Evolutionary conservation across 64 coral and sea anemone species (phyloP).

Genomic region (Montipora efflorescens): DNA sequence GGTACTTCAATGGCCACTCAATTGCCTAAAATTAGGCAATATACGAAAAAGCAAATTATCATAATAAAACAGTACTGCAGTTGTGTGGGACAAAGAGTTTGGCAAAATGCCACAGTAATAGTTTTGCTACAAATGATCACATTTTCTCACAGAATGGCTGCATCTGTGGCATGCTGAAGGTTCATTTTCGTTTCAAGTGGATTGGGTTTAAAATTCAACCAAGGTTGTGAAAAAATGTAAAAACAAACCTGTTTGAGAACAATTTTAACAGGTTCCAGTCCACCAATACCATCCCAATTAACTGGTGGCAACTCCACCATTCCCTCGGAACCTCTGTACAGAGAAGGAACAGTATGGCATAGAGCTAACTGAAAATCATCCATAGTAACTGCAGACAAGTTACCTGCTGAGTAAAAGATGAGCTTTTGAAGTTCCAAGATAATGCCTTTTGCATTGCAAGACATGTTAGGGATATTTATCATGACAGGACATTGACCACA

Average conservation of each 20-base stretch:
- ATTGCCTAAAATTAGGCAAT: constrained; percentile 66
- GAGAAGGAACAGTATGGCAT: constrained; percentile 94
- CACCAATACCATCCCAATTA: constrained; percentile 87
- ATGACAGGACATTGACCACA: too few relatives aligned
- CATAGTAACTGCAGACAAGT: constrained; percentile 34
- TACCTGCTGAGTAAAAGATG: background rate
- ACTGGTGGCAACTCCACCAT: constrained; percentile 64
- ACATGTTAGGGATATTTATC: too few relatives aligned
- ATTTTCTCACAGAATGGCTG: too few relatives aligned
- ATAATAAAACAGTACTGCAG: too few relatives aligned
- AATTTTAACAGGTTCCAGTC: constrained; percentile 86
- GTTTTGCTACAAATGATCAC: too few relatives aligned
- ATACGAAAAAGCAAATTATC: too few relatives aligned
- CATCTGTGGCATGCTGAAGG: too few relatives aligned
- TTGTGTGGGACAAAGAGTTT: too few relatives aligned
- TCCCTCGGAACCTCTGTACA: constrained; percentile 88
- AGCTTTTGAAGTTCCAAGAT: background rate
- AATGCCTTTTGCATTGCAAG: too few relatives aligned
- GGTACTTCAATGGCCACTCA: constrained; percentile 93
- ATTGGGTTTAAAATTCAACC: background rate
- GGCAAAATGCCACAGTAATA: too few relatives aligned
- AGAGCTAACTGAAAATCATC: constrained; percentile 90
- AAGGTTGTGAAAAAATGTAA: background rate
- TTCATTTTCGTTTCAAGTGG: background rate
- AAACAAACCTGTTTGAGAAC: constrained; percentile 76